Conservation (phyloP, 2,113 vertebrate genomes). For the Otis tarda region DNA sequence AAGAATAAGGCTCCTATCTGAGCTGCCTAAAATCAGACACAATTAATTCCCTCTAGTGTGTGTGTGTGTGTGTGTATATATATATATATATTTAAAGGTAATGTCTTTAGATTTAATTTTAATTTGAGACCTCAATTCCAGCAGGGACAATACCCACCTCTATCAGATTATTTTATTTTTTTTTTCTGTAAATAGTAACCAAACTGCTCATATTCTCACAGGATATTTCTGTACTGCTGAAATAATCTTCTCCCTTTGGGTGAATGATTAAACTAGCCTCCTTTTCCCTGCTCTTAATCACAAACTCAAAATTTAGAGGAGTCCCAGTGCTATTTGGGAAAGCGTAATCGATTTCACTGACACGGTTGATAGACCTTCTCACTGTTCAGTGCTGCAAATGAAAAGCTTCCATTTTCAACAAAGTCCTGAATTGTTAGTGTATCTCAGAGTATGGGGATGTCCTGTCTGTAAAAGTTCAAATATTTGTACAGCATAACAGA, state of each 20-base stretch:
- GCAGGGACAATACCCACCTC: not conserved
- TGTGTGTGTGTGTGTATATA: too few relatives aligned
- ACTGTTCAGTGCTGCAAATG: not conserved
- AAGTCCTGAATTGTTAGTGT: not conserved
- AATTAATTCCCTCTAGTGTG: not conserved
- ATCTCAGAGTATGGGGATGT: not conserved
- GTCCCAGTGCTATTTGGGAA: not conserved
- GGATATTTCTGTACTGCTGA: not conserved
- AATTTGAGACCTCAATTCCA: not conserved
- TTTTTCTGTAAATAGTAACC: not conserved
- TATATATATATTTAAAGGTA: not conserved
- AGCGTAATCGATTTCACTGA: not conserved
- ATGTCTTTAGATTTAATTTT: not conserved
- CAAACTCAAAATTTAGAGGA: not conserved
- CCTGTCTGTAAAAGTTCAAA: not conserved
- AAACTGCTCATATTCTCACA: not conserved
- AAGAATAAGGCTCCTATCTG: not conserved
- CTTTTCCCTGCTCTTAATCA: not conserved
- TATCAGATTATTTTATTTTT: not conserved
- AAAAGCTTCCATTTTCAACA: not conserved
- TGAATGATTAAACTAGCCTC: not conserved
- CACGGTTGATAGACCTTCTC: not conserved
- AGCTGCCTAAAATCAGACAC: not conserved
- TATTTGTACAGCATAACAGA: not conserved
- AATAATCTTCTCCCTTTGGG: not conserved